Evolutionary conservation across 2,113 vertebrate species (phyloP).

Genomic region (Pungitius pungitius): DNA sequence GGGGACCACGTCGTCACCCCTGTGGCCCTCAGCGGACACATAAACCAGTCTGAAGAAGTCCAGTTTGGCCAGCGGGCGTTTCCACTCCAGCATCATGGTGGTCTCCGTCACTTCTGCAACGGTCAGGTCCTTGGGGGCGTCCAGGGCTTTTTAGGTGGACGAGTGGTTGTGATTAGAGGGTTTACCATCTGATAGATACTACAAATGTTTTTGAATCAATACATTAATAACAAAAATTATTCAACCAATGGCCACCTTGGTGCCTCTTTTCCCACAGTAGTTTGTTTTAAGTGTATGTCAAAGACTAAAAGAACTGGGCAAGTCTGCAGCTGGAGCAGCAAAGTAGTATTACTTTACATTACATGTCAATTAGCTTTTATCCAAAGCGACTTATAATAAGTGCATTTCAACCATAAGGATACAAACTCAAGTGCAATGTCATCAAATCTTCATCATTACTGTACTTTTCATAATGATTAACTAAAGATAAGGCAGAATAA

Average conservation of each 20-base stretch:
- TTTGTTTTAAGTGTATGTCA: background rate
- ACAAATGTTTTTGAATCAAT: background rate
- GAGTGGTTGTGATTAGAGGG: background rate
- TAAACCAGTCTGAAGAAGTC: conserved; percentile 87
- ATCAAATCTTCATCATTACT: too few species aligned
- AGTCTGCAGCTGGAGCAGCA: background rate
- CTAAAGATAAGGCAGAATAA: background rate
- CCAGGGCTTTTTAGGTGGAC: conserved; percentile 81
- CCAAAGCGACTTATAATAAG: too few species aligned
- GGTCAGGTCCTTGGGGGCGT: conserved; percentile 89
- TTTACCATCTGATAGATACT: background rate
- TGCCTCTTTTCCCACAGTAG: background rate
- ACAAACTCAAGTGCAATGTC: too few species aligned
- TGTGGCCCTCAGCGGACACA: conserved; percentile 73
- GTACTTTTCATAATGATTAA: background rate
- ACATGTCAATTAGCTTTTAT: too few species aligned
- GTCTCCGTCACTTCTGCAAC: conserved; percentile 84
- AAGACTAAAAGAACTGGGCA: background rate
- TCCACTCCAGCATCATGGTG: conserved; percentile 87
- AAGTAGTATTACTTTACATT: too few species aligned
- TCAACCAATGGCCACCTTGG: background rate
- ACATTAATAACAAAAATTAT: background rate
- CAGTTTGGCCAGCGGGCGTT: conserved; percentile 86
- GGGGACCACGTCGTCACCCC: conserved; percentile 79
- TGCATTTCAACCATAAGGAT: too few species aligned